Evolutionary conservation across 2,888 invertebrate species (phyloP).

Genomic region (Galerucella pusilla): DNA sequence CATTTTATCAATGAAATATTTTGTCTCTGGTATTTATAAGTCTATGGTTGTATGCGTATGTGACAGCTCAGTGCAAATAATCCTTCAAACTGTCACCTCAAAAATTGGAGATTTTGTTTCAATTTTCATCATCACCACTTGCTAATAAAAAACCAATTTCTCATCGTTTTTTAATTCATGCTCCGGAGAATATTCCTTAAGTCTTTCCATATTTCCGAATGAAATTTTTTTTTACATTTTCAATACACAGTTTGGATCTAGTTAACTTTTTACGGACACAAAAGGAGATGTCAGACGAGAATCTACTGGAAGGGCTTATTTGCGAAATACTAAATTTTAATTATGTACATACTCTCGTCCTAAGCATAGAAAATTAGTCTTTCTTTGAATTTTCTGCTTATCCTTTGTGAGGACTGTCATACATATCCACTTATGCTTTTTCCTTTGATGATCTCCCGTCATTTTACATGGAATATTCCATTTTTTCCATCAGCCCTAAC

Average conservation of each 20-base stretch:
- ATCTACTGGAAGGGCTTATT: slow-evolving; percentile 2
- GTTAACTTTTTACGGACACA: not conserved
- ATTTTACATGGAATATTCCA: slow-evolving; percentile 2
- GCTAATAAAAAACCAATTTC: no score
- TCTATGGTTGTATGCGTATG: no score
- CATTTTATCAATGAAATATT: no score
- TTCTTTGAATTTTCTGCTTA: slow-evolving; percentile 9
- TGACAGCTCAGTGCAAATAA: no score
- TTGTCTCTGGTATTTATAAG: no score
- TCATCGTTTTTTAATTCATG: no score
- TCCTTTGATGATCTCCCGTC: slow-evolving; percentile 15
- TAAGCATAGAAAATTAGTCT: slow-evolving; percentile 19
- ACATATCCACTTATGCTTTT: slow-evolving; percentile 14
- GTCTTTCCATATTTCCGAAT: no score
- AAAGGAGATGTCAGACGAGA: not conserved
- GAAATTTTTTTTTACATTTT: no score
- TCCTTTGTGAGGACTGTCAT: slow-evolving; percentile 19
- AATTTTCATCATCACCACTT: no score
- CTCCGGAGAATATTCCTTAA: no score
- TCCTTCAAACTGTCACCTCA: no score
- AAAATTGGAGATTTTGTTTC: no score
- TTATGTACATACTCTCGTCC: slow-evolving; percentile 7
- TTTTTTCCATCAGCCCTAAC: slow-evolving; percentile 10
- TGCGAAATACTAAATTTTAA: slow-evolving; percentile 5
- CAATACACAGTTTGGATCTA: not conserved